These are phyloP conservation scores for Marronus borbonicus DNA, from an alignment of 2,888 invertebrate species.

Conservation along the genomic window DNA sequence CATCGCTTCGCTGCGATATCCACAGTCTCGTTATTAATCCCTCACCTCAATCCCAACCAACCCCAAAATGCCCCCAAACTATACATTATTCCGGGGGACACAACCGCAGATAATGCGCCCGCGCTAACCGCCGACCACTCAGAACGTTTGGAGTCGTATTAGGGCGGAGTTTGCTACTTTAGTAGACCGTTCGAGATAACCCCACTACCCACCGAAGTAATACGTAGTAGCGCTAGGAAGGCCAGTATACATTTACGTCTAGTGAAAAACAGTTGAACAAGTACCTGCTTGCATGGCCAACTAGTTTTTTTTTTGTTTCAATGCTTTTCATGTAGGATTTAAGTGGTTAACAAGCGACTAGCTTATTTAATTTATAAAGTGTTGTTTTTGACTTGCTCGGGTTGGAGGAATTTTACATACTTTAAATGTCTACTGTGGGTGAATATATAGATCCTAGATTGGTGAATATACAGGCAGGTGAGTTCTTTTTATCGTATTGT, in stretches of 20 bases:
- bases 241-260: conserved; percentile 49
- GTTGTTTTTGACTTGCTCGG: not conserved
- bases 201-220: conserved; percentile 52
- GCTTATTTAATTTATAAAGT: not conserved
- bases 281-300: conserved; percentile 38
- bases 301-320: conserved; percentile 27
- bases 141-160: conserved; percentile 55
- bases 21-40: no score
- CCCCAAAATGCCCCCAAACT: not conserved
- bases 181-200: conserved; percentile 66
- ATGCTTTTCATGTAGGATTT: conserved; percentile 6
- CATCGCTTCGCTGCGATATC: no score
- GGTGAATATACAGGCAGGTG: conserved; percentile 55
- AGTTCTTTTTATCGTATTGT: conserved; percentile 18
- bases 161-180: conserved; percentile 67
- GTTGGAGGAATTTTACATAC: not conserved
- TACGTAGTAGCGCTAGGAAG: conserved; percentile 52
- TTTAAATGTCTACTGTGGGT: conserved; percentile 53
- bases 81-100: not conserved
- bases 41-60: not conserved
- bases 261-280: conserved; percentile 52
- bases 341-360: conserved; percentile 27
- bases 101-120: conserved; percentile 43
- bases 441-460: conserved; percentile 56
- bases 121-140: conserved; percentile 61